A percentile compares a stretch with the other conserved stretches of the same genome.
Evolutionary conservation across 2,888 invertebrate genomes (phyloP).

Genomic region (Glyphotaelius pellucidus): DNA sequence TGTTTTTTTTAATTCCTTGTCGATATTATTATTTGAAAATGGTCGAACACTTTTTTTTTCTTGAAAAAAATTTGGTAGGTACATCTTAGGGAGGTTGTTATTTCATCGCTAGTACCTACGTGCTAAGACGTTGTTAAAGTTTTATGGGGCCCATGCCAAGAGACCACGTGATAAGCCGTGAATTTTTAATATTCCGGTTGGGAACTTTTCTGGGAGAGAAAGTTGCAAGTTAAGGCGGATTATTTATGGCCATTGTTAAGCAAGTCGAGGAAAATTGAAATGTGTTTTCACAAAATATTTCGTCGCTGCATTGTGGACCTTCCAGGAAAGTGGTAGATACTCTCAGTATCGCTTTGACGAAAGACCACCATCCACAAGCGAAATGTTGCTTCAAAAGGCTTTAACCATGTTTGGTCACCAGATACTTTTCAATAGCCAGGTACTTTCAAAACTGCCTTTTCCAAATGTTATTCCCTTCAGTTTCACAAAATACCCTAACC

Average conservation of each 20-base stretch:
- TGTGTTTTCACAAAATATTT: not conserved
- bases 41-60: not conserved
- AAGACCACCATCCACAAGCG: no score
- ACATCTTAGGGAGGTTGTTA: not conserved
- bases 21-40: not conserved
- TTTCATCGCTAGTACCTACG: not conserved
- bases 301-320: not conserved
- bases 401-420: no score
- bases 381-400: no score
- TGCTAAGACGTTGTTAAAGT: constrained; percentile 52
- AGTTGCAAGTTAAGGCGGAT: not conserved
- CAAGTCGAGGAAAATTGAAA: not conserved
- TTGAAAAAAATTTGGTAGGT: not conserved
- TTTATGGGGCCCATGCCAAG: constrained; percentile 46
- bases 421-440: no score
- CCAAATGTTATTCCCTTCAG: no score
- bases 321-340: not conserved
- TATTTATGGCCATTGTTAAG: constrained; percentile 19
- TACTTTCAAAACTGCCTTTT: no score
- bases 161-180: constrained; percentile 60
- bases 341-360: no score
- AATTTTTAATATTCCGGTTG: constrained; percentile 58
- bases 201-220: not conserved
- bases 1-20: not conserved
- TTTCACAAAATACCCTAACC: no score